Percentiles rank a stretch among this genome's conserved stretches.
Conservation (phyloP, 2,888 invertebrate genomes). For the Hesperia comma region DNA sequence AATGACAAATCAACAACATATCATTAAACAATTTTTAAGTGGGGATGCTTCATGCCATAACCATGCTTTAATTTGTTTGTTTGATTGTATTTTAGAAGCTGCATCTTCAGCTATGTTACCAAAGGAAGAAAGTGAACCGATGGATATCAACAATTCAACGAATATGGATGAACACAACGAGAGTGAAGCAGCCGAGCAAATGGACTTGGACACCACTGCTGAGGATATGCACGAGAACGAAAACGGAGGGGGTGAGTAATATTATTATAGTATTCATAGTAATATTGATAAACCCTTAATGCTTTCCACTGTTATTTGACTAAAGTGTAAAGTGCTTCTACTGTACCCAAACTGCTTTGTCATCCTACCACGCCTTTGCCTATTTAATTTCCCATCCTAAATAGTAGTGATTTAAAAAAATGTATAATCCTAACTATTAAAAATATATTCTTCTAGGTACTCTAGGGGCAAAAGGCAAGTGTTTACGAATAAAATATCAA, state of each 20-base stretch:
- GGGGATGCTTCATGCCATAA: no score
- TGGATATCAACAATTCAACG: constrained; percentile 46
- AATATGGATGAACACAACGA: constrained; percentile 47
- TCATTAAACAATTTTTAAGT: no score
- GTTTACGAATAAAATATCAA: not conserved
- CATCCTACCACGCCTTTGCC: no score
- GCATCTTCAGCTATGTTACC: constrained; percentile 57
- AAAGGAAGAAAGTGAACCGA: constrained; percentile 55
- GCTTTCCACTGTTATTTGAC: no score
- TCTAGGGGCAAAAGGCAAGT: constrained; percentile 10
- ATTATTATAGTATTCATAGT: no score
- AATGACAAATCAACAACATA: no score
- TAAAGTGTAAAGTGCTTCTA: no score
- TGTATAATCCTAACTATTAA: not conserved
- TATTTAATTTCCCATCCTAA: no score
- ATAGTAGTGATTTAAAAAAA: no score
- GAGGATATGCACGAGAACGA: constrained; percentile 23
- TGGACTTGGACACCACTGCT: not conserved
- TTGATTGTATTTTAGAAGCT: constrained; percentile 34
- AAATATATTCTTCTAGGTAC: constrained; percentile 11
- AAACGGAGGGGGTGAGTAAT: constrained; percentile 25
- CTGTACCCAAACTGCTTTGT: no score
- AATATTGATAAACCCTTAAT: no score
- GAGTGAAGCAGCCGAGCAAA: constrained; percentile 41
- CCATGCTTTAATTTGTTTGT: no score